Percentiles rank a stretch among this genome's conserved stretches.
Conservation (phyloP, 1,140 invertebrate species). For the Drosophila nasuta region DNA sequence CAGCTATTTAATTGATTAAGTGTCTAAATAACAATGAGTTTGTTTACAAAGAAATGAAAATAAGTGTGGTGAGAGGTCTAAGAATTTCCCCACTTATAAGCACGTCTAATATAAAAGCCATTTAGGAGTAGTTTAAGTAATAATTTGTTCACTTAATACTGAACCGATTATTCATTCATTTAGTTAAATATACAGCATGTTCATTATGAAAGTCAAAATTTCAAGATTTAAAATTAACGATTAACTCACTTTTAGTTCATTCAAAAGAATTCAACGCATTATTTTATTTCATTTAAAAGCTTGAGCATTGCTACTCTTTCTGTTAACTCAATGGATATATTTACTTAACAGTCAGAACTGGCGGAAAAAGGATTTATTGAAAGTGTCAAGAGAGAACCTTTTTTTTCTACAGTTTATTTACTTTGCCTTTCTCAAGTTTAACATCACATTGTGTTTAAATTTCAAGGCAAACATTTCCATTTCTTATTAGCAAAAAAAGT, state of each 20-base stretch:
- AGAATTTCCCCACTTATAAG: too few species aligned
- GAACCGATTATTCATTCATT: too few species aligned
- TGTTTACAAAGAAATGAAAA: neutral
- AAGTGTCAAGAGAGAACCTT: neutral
- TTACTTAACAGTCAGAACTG: neutral
- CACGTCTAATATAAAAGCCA: too few species aligned
- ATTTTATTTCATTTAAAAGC: neutral
- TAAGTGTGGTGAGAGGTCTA: too few species aligned
- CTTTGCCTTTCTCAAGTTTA: neutral
- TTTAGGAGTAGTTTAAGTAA: too few species aligned
- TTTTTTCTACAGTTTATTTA: neutral
- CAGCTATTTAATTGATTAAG: conserved; percentile 6
- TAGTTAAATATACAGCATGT: too few species aligned
- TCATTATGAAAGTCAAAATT: too few species aligned
- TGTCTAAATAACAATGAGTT: neutral
- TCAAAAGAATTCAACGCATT: neutral
- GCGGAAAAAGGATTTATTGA: neutral
- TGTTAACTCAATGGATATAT: neutral
- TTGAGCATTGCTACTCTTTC: neutral
- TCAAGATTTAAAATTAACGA: too few species aligned
- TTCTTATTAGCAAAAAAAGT: too few species aligned
- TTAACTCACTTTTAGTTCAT: neutral
- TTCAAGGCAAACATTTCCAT: neutral
- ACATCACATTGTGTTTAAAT: neutral
- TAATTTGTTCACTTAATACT: too few species aligned